Percentiles rank a stretch among this genome's conserved stretches.
These are phyloP conservation scores for Phalacrocorax pelagicus DNA, from an alignment of 2,113 vertebrate species.

Conservation along the genomic window DNA sequence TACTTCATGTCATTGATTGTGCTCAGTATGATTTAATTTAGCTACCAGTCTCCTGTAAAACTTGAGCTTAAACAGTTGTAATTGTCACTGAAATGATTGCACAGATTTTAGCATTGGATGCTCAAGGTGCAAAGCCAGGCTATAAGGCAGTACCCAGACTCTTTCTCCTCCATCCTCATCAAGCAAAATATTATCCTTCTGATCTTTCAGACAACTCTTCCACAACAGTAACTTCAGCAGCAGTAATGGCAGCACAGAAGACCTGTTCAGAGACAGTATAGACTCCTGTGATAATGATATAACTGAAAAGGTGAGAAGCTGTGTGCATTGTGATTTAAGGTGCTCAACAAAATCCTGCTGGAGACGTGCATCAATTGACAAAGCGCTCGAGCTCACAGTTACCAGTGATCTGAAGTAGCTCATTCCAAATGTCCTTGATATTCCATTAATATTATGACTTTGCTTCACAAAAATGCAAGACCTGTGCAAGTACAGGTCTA, in stretches of 20 bases:
- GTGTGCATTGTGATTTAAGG: neutral
- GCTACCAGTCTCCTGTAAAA: neutral
- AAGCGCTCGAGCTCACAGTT: neutral
- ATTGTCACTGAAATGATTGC: neutral
- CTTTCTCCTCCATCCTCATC: constrained; percentile 19
- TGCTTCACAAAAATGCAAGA: neutral
- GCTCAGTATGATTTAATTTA: constrained; percentile 29
- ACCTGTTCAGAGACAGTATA: constrained; percentile 94
- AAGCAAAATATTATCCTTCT: constrained; percentile 58
- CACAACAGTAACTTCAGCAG: constrained; percentile 97
- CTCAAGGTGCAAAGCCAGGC: neutral
- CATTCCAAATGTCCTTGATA: neutral
- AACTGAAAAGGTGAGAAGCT: constrained; percentile 87
- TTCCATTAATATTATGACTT: neutral
- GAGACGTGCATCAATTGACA: neutral
- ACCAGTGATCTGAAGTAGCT: neutral
- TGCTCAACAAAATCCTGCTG: neutral
- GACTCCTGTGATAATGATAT: constrained; percentile 95
- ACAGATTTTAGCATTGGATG: neutral
- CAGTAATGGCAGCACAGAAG: constrained; percentile 95
- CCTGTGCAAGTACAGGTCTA: neutral
- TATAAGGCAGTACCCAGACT: neutral
- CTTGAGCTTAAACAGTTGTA: neutral
- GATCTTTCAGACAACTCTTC: constrained; percentile 86
- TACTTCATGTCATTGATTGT: neutral